Base-by-base conservation (phyloP, 2,888 invertebrate genomes). In the Acanthacorydalis orientalis region DNA sequence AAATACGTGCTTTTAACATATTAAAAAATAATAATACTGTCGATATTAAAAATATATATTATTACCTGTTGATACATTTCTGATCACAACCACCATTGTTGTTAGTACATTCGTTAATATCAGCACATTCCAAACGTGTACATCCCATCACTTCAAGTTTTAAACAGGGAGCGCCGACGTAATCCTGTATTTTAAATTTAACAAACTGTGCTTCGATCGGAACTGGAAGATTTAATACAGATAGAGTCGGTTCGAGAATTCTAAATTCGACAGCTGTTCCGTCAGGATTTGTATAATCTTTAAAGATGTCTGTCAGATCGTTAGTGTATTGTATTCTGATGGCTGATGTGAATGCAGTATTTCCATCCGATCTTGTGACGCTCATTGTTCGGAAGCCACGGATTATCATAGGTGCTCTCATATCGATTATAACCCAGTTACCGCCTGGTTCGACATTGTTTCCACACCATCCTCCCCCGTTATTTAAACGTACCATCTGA, bases 121-220 rank as follows among this genome's bases (percentile, higher is more conserved):
- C 92, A 12, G 77, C 72, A 60, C 92, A 93, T 59, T 92, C 91
- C 54, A 91, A 70, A 54, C 91, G 75, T 0, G 88, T 86, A 60
- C 92, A 92, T 14, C 92, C 92, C 88, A 91, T 91, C 35, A 91
- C 74, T 72, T 92, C 92, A 50, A 92, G 67, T 62, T 89, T 85
- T 50, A 92, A 67, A 59, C 92, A 93, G 1, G 92, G 92, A 0
- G 90, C 89, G 7, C 82, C 83, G 1, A 84, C 80, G 59, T 86
- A 92, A 62, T 90, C 89, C 56, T 72, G 74, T 46, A 92, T 81
- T 57, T 85, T 83, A 62, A 92, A 88, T 57, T 83, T 81, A 2
- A 92, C 70, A 57, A 80, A 92, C 55, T 89, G 83, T 0, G 92
- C 86, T 68, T 93, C 92, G 53, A 93, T 88, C 0, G 92, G 89